Evolutionary conservation across 2,888 invertebrate genomes (phyloP).

Genomic region (Parnassius glacialis): DNA sequence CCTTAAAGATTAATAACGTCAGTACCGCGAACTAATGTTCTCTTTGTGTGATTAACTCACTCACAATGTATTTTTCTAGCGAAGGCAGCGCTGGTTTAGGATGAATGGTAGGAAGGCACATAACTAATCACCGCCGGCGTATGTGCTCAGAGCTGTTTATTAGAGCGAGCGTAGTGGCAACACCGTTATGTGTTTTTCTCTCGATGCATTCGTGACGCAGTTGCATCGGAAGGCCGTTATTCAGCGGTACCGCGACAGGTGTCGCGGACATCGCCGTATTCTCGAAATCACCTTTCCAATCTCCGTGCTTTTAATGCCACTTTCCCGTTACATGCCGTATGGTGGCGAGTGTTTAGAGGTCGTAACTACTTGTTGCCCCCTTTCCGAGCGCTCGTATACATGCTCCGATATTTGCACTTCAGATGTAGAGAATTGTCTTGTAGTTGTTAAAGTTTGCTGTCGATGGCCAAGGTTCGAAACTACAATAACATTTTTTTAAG

Average conservation of each 20-base stretch:
- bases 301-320: slow-evolving; percentile 41
- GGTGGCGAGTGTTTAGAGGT: slow-evolving; percentile 26
- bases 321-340: slow-evolving; percentile 42
- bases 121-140: slow-evolving; percentile 20
- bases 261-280: slow-evolving; percentile 52
- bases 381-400: slow-evolving; percentile 3
- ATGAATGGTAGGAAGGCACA: slow-evolving; percentile 18
- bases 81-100: slow-evolving; percentile 13
- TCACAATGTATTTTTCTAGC: slow-evolving; percentile 22
- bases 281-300: slow-evolving; percentile 44
- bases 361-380: slow-evolving; percentile 25
- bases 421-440: slow-evolving; percentile 10
- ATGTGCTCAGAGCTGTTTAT: slow-evolving; percentile 9
- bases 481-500: slow-evolving; percentile 6
- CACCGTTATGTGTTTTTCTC: slow-evolving; percentile 60
- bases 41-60: slow-evolving; percentile 21
- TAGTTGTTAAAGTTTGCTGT: slow-evolving; percentile 14
- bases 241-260: slow-evolving; percentile 57
- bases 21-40: slow-evolving; percentile 26
- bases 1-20: slow-evolving; percentile 25
- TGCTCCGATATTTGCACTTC: slow-evolving; percentile 18
- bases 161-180: slow-evolving; percentile 44
- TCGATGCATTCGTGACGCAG: slow-evolving; percentile 54
- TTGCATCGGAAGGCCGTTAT: slow-evolving; percentile 56
- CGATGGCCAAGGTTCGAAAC: slow-evolving; percentile 9